Evolutionary conservation across 2,888 invertebrate species (phyloP), one percentile per base, ranked within the genome.

Genomic region (Trichogramma evanescens): DNA sequence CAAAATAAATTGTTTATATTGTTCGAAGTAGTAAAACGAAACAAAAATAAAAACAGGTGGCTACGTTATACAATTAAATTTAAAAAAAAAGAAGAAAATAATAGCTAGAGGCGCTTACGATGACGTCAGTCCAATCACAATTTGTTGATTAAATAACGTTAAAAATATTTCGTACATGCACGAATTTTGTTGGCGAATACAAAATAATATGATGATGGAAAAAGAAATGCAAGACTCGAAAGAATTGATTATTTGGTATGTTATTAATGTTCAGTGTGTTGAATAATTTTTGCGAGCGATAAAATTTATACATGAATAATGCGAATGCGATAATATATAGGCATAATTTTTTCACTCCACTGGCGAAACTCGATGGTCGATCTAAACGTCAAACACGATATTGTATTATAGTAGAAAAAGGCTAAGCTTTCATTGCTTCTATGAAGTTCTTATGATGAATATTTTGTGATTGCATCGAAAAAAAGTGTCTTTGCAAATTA

Each of bases 1-100:
- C 26, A 72, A 58, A 69, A 72, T 74, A 72, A 74, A 73, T 72
- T 73, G 72, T 75, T 65, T 65, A 61, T 74, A 71, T 74, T 72
- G 70, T 75, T 74, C 71, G 72, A 73, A 71, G 70, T 73, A 72
- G 71, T 66, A 60, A 68, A 71, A 70, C 66, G 63, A 63, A 68
- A 68, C 58, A 59, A 62, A 59, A 56, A 56, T 51, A 54, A 51
- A 63, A 61, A 50, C 50, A 55, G 41, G 61, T 58, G 63, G 59
- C 59, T 54, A 61, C 61, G 61, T 54, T 61, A 62, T 58, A 61
- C 56, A 48, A 59, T 60, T 58, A 58, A 64, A 59, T 65, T 59
- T 56, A 45, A 26, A 26, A 26, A 26, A 26, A 9, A 13, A 26
- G 8, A 13, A 26, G 8, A 50, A 66, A 44, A 60, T 62, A 56